Evolutionary conservation across 2,888 invertebrate genomes (phyloP), one percentile per base, ranked within the genome.

Genomic region (Myopa tessellatipennis): DNA sequence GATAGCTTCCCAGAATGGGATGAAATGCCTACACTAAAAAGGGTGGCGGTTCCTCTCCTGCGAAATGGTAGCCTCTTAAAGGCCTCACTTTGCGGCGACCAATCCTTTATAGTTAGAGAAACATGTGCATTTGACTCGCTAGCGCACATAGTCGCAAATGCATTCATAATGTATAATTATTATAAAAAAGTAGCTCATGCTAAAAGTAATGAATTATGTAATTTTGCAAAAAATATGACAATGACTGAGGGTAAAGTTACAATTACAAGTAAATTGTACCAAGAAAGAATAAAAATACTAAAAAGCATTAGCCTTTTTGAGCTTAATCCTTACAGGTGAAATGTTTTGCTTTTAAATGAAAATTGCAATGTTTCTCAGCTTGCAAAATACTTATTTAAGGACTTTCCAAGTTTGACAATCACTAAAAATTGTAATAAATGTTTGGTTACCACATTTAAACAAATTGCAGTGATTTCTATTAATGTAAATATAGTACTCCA

Each of bases 281-380:
- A 58, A 12, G 18, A 26, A 26, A 26, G 26, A 26, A 26, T 26
- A 26, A 26, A 26, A 26, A 26, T 58, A 58, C 18, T 58, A 4
- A 58, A 58, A 58, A n/a, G 16, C 16, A n/a, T 58, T 18, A 16
- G 10, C 5, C 10, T 58, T 5, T 58, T 58, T 6, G 58, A 58
- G 16, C 18, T 58, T 58, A 58, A 18, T 4, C 18, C 58, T 10
- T 18, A 18, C 58, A 58, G 58, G 58, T 12, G 4, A 58, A 58
- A 58, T 18, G 18, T 58, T 5, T 58, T n/a, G 5, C 58, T 16
- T 18, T 16, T 58, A 58, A 58, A 58, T 58, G 58, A 4, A 58
- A 58, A 58, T 58, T 58, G 58, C 58, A 58, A 58, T 18, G 18
- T 58, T 58, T 58, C n/a, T 58, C 58, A 58, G 18, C 18, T 58